phyloP scores from a whole-genome alignment of 2,797 vertebrate species.

The Smutsia gigantea region DNA sequence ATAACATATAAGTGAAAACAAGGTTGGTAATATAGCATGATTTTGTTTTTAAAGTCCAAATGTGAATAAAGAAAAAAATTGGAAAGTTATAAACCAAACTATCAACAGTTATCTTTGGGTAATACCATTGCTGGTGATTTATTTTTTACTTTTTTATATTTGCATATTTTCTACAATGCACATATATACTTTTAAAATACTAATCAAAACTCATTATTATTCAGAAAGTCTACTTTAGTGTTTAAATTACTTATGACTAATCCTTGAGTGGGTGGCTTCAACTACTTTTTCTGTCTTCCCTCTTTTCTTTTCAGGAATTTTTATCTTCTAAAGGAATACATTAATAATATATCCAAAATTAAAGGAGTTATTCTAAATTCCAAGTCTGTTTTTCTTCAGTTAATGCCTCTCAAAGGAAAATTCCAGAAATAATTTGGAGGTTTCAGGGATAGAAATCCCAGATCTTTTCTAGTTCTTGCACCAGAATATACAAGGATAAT shows the following conservation, averaged over 20 bases:
- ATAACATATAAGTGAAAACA: neutral
- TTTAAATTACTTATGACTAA: slow-evolving; percentile 47
- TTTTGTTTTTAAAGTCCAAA: slow-evolving; percentile 13
- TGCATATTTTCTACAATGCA: neutral
- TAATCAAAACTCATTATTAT: neutral
- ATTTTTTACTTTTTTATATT: neutral
- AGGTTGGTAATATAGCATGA: neutral
- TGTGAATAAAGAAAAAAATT: neutral
- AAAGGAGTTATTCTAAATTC: neutral
- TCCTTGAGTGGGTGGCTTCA: neutral
- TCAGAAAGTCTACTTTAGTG: neutral
- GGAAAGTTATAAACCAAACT: neutral
- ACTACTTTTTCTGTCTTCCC: neutral
- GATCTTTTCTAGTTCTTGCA: neutral
- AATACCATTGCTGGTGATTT: neutral
- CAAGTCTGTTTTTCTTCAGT: neutral
- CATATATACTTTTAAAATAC: neutral
- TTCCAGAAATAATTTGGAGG: neutral
- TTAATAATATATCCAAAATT: neutral
- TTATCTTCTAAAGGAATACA: neutral
- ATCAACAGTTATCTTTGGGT: neutral
- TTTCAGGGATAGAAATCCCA: neutral
- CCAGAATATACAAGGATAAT: neutral
- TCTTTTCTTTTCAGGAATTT: neutral
- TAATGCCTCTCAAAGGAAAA: neutral